Evolutionary conservation across 2,888 invertebrate genomes (phyloP), one percentile per base, ranked within the genome.

Genomic region (Orthonevra nobilis): DNA sequence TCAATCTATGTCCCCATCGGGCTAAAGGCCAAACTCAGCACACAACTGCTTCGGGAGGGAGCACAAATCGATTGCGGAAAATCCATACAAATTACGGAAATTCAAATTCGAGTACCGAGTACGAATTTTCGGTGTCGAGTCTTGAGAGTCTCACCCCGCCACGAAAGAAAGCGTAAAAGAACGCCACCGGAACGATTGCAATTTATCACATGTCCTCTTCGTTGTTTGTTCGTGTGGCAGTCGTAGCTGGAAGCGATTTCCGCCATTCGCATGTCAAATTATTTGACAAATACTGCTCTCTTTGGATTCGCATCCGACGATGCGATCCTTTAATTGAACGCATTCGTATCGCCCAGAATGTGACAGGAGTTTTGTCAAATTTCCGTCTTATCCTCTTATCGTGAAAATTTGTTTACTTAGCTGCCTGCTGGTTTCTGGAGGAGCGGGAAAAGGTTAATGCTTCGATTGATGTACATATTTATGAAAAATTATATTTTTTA

Each of bases 81-180:
- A 72, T 77, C 72, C 52, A 50, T 70, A 72, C 64, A 77, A 77
- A 72, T 77, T 77, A 77, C 77, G 38, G 38, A 64, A 77, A 77
- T 77, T 77, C 64, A 77, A 77, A 77, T 66, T 77, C 72, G n/a
- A n/a, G n/a, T n/a, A n/a, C n/a, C n/a, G n/a, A 54, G 52, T 58
- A 77, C 77, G 60, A 72, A 72, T 72, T 66, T 72, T 30, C n/a
- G n/a, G n/a, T n/a, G 9, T 42, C 10, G 40, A 44, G 52, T 36
- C 36, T 58, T 34, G n/a, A 58, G n/a, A n/a, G n/a, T n/a, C n/a
- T n/a, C n/a, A n/a, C n/a, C n/a, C n/a, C n/a, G n/a, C n/a, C n/a
- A n/a, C n/a, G n/a, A n/a, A n/a, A 23, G 46, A 34, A 60, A 50
- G 23, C 23, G 32, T 56, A 72, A 28, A 56, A 54, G 64, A 52